These are phyloP conservation scores for Phymanthus crucifer DNA, from an alignment of 92 coral and sea anemone species.

Conservation along the genomic window DNA sequence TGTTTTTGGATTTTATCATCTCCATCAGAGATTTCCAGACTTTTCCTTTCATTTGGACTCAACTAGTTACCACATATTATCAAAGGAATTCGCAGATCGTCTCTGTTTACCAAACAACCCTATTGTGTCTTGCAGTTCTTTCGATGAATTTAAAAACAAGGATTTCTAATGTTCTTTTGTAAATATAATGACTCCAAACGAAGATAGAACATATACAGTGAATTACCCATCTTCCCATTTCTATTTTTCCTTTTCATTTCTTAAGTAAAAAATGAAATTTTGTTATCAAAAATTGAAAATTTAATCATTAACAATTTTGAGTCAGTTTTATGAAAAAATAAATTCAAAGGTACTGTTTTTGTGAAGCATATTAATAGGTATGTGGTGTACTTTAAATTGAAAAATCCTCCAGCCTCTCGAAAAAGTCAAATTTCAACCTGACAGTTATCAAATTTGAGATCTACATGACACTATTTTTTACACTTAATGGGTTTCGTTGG, in stretches of 20 bases:
- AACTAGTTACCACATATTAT: slow-evolving; percentile 11
- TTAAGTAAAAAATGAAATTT: neutral
- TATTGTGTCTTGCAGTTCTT: neutral
- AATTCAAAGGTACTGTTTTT: neutral
- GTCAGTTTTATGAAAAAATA: neutral
- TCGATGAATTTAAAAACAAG: neutral
- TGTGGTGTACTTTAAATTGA: neutral
- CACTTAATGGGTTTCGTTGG: neutral
- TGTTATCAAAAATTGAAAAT: neutral
- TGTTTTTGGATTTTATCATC: neutral
- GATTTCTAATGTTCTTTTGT: slow-evolving; percentile 9
- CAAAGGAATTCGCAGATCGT: slow-evolving; percentile 29
- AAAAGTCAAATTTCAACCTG: neutral
- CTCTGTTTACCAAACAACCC: neutral
- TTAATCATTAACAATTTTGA: neutral
- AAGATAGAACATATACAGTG: neutral
- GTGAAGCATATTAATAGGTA: neutral
- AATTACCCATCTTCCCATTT: neutral
- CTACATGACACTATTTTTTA: neutral
- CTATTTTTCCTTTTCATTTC: neutral
- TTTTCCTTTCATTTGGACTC: slow-evolving; percentile 7
- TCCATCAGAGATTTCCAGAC: neutral
- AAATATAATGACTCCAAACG: neutral
- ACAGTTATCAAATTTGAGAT: neutral
- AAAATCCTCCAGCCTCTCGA: neutral